Percentiles rank a stretch among this genome's conserved stretches.
These are phyloP conservation scores for Mionectes olivaceus DNA, from an alignment of 2,797 vertebrate genomes.

Conservation along the genomic window DNA sequence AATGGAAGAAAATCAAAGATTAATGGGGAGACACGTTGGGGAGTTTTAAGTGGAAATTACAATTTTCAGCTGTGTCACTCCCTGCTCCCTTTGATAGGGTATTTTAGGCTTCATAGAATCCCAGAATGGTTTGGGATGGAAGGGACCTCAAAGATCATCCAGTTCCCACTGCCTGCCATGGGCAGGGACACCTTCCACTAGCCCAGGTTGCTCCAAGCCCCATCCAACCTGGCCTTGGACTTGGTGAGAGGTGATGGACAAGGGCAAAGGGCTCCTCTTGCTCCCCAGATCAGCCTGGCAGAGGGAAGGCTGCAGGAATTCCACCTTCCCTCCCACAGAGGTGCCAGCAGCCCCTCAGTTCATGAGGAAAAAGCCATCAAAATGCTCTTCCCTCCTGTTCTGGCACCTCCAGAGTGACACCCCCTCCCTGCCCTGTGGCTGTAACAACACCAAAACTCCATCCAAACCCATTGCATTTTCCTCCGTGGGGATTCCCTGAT, in stretches of 20 bases:
- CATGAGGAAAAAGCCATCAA: background rate
- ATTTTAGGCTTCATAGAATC: background rate
- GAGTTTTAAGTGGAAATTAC: background rate
- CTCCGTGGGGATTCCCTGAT: background rate
- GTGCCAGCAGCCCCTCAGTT: background rate
- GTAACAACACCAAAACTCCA: background rate
- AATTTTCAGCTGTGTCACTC: background rate
- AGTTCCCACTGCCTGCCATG: too few species aligned
- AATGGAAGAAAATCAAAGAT: background rate
- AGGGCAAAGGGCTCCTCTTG: background rate
- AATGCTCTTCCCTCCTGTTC: background rate
- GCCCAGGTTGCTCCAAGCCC: background rate
- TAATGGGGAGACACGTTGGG: background rate
- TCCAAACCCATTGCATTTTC: background rate
- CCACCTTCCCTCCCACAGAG: background rate
- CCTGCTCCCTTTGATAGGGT: background rate
- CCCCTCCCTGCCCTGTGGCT: background rate
- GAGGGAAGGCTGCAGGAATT: background rate
- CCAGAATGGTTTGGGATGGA: background rate
- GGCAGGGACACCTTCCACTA: background rate
- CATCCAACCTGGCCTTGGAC: background rate
- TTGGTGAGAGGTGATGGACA: background rate
- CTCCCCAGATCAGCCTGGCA: background rate
- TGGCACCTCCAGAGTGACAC: background rate
- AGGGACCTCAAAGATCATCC: background rate